Percentiles rank a stretch among this genome's conserved stretches.
phyloP scores from a whole-genome alignment of 2,797 vertebrate genomes.

The Pteropus rufus region DNA sequence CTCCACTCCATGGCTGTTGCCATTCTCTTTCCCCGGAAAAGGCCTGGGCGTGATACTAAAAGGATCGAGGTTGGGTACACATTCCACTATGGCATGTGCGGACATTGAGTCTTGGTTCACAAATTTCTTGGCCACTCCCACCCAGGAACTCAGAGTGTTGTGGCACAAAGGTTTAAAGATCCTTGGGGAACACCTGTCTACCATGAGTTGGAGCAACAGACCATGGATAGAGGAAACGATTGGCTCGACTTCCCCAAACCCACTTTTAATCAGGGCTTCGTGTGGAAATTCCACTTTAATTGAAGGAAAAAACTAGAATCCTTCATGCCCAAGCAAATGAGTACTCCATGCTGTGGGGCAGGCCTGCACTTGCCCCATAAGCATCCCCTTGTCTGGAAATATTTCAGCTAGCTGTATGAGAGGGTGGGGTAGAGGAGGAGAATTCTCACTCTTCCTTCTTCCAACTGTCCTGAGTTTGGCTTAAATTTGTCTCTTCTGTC shows the following conservation, averaged over 20 bases:
- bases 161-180: neutral
- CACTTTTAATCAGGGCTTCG: neutral
- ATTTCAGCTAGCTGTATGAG: neutral
- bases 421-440: rapidly evolving
- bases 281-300: neutral
- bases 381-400: neutral
- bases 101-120: neutral
- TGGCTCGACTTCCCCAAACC: neutral
- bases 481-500: neutral
- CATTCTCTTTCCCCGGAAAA: neutral
- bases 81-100: neutral
- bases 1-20: neutral
- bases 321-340: neutral
- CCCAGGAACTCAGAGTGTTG: neutral
- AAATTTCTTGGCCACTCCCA: neutral
- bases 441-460: neutral
- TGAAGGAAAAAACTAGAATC: neutral
- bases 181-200: neutral
- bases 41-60: neutral
- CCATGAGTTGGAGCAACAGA: neutral
- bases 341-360: neutral
- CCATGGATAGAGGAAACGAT: neutral
- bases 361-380: neutral
- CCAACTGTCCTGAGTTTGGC: neutral
- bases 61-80: neutral